A percentile compares a stretch with the other conserved stretches of the same genome.
These are phyloP conservation scores for Scolopax rusticola DNA, from an alignment of 2,797 vertebrate species.

Conservation along the genomic window DNA sequence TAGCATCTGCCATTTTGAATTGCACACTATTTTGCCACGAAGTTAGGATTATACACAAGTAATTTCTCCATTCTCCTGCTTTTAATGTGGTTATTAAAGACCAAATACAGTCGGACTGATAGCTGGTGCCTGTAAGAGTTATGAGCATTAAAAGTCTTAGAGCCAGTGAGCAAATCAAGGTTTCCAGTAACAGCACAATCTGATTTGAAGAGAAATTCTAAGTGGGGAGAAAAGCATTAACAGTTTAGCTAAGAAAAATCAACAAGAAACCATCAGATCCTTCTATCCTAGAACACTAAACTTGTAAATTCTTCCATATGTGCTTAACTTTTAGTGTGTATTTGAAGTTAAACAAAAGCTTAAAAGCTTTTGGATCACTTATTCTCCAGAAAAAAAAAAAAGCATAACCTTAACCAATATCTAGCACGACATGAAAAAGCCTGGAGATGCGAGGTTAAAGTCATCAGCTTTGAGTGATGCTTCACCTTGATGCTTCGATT, in stretches of 20 bases:
- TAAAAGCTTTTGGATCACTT: not conserved
- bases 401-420: not conserved
- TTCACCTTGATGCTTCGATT: not conserved
- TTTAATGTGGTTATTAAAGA: not conserved
- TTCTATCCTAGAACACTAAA: not conserved
- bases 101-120: not conserved
- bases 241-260: not conserved
- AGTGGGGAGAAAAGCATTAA: not conserved
- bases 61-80: not conserved
- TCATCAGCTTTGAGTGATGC: not conserved
- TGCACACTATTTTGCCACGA: not conserved
- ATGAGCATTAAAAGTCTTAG: not conserved
- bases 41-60: not conserved
- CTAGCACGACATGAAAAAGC: not conserved
- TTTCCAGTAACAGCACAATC: not conserved
- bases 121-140: not conserved
- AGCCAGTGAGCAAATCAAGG: not conserved
- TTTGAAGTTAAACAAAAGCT: not conserved
- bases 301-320: not conserved
- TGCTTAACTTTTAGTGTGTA: not conserved
- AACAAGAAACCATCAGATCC: not conserved
- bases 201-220: not conserved
- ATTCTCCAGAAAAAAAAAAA: not conserved
- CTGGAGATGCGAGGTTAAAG: not conserved
- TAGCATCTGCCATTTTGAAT: conserved; percentile 21